Conservation (phyloP, 2,888 invertebrate species). For the Anaspis maculata region DNA sequence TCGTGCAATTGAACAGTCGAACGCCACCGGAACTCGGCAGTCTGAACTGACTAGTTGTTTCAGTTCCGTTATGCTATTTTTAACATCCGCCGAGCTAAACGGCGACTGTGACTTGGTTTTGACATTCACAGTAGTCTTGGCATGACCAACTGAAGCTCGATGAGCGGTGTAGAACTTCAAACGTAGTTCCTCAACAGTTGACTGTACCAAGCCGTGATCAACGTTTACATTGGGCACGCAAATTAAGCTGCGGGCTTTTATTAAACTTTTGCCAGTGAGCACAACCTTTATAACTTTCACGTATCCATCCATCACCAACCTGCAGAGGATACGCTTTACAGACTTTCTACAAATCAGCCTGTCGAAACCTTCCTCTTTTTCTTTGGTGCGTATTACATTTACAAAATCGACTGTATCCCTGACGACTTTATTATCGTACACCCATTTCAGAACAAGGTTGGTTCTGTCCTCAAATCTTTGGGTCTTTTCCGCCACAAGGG, state of each 20-base stretch:
- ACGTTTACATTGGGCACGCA: constrained; percentile 45
- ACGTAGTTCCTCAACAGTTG: constrained; percentile 55
- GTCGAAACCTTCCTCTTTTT: constrained; percentile 28
- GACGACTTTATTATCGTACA: constrained; percentile 53
- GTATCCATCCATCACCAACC: constrained; percentile 50
- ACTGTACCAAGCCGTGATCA: constrained; percentile 46
- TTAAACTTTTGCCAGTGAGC: constrained; percentile 40
- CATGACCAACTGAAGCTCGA: constrained; percentile 15
- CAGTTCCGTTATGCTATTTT: constrained; percentile 23
- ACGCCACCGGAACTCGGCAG: not conserved
- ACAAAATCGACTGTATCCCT: constrained; percentile 46
- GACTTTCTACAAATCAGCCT: constrained; percentile 58
- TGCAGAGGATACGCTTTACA: constrained; percentile 50
- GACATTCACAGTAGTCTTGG: constrained; percentile 8
- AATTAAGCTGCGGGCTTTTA: constrained; percentile 46
- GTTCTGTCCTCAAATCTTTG: constrained; percentile 46
- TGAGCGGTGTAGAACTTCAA: constrained; percentile 44
- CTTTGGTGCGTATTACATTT: constrained; percentile 46
- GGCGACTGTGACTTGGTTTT: constrained; percentile 21
- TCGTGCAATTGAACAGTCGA: constrained; percentile 29
- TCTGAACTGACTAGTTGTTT: constrained; percentile 12
- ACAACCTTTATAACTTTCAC: constrained; percentile 48
- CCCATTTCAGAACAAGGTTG: constrained; percentile 53
- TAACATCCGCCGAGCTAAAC: constrained; percentile 18
- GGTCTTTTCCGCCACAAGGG: constrained; percentile 2